Conservation (phyloP, 1,140 invertebrate genomes). For the Zaprionus kolodkinae region DNA sequence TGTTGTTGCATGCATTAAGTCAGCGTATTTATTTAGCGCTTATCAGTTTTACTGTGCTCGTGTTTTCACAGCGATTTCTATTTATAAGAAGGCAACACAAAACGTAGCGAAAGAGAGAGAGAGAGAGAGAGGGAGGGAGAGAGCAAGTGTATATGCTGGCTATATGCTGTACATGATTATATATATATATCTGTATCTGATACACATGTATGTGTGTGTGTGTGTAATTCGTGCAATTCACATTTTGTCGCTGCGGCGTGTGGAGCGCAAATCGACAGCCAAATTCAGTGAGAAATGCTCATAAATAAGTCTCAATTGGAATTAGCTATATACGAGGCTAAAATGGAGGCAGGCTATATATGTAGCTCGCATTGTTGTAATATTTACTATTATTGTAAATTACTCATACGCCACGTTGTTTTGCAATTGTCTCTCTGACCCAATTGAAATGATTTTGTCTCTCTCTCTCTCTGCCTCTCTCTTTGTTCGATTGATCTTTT, state of each 20-base stretch:
- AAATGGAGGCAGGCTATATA: background rate
- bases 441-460: constrained; percentile 38
- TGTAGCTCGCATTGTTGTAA: background rate
- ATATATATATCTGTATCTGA: background rate
- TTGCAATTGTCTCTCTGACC: constrained; percentile 35
- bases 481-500: background rate
- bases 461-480: background rate
- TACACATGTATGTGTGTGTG: too few species aligned
- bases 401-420: constrained; percentile 47
- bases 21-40: constrained; percentile 49
- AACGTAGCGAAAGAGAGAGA: background rate
- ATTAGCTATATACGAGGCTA: constrained; percentile 16
- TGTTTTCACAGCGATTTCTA: constrained; percentile 46
- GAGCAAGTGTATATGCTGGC: constrained; percentile 14
- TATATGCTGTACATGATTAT: constrained; percentile 8
- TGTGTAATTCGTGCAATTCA: constrained; percentile 22
- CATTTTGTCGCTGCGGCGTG: constrained; percentile 15
- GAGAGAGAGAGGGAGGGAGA: constrained; percentile 20
- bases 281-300: constrained; percentile 15
- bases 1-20: constrained; percentile 32
- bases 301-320: constrained; percentile 41
- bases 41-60: constrained; percentile 40
- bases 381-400: constrained; percentile 35
- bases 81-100: constrained; percentile 39
- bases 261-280: constrained; percentile 26